A percentile compares a stretch with the other conserved stretches of the same genome.
phyloP scores from a whole-genome alignment of 2,113 vertebrate species.

The Suncus etruscus region DNA sequence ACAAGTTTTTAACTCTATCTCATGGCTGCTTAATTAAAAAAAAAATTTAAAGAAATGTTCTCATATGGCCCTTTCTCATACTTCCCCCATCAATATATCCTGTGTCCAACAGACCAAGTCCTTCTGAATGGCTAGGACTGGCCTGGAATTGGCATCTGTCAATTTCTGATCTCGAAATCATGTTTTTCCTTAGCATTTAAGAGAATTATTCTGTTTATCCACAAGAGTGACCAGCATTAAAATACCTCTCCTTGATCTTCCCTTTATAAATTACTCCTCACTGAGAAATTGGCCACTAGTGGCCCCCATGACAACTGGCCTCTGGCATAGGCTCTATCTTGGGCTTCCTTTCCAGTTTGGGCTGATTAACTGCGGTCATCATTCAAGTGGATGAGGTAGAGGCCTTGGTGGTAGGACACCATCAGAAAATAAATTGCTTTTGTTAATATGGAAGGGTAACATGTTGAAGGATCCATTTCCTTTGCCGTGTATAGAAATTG shows the following conservation, averaged over 20 bases:
- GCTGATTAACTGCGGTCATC: conserved; percentile 54
- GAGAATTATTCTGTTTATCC: neutral
- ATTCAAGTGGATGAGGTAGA: conserved; percentile 39
- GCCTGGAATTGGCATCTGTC: neutral
- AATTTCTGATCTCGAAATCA: neutral
- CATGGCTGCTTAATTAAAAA: too few relatives aligned
- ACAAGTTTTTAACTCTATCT: too few relatives aligned
- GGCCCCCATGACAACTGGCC: neutral
- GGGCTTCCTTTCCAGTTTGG: conserved; percentile 22
- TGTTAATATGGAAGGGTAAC: conserved; percentile 26
- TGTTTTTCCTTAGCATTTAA: conserved; percentile 32
- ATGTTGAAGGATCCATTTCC: neutral
- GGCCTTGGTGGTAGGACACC: conserved; percentile 51
- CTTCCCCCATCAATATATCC: neutral
- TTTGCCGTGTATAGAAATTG: neutral
- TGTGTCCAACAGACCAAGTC: neutral
- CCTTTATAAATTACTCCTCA: neutral
- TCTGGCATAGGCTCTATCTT: neutral
- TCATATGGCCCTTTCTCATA: neutral
- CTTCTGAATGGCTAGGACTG: neutral
- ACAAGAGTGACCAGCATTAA: conserved; percentile 14
- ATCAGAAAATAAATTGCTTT: conserved; percentile 63
- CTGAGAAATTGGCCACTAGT: neutral
- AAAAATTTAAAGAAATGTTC: neutral
- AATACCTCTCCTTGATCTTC: neutral